Percentiles rank a stretch among this genome's conserved stretches.
phyloP scores from a whole-genome alignment of 1,140 invertebrate genomes.

The Drosophila nannoptera region DNA sequence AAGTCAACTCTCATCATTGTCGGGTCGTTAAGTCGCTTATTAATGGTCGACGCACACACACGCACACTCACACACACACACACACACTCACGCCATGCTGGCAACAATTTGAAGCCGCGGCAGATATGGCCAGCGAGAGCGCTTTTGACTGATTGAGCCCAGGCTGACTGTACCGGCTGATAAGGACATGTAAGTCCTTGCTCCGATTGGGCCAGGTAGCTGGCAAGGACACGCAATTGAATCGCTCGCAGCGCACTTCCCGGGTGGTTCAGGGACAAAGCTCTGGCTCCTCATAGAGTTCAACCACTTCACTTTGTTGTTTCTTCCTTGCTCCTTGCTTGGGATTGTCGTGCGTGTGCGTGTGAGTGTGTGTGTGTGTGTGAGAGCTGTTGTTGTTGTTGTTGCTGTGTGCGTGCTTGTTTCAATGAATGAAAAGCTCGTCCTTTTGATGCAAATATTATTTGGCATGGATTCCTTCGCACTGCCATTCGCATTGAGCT shows the following conservation, averaged over 20 bases:
- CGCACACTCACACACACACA: no score
- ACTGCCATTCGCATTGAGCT: background rate
- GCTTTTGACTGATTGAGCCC: no score
- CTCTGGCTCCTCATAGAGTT: constrained; percentile 51
- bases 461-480: constrained; percentile 22
- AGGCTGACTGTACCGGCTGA: constrained; percentile 26
- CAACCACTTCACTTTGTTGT: constrained; percentile 63
- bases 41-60: no score
- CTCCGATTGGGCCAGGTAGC: constrained; percentile 27
- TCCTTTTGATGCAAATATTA: constrained; percentile 63
- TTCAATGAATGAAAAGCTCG: constrained; percentile 56
- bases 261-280: constrained; percentile 49
- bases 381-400: no score
- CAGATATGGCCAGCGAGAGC: no score
- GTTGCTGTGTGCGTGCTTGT: constrained; percentile 14
- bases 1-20: no score
- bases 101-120: no score
- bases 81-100: no score
- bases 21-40: no score
- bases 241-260: constrained; percentile 20
- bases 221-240: constrained; percentile 23
- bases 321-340: background rate
- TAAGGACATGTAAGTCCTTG: constrained; percentile 25
- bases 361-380: no score
- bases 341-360: no score